A percentile compares a stretch with the other conserved stretches of the same genome.
These are phyloP conservation scores for Apantesis nais DNA, from an alignment of 2,888 invertebrate genomes.

Conservation along the genomic window DNA sequence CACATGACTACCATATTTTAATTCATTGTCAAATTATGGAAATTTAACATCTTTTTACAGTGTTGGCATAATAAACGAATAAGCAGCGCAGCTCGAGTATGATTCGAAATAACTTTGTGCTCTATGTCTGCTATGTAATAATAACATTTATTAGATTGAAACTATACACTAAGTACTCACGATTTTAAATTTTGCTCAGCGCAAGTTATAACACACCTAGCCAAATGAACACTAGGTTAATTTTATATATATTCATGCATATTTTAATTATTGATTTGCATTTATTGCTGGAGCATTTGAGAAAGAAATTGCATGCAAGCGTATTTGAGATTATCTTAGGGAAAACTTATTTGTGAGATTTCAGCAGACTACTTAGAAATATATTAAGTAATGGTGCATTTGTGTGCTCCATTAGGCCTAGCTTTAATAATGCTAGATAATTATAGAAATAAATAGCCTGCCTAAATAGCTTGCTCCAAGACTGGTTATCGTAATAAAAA, in stretches of 20 bases:
- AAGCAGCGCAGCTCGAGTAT: neutral
- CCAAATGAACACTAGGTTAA: constrained; percentile 78
- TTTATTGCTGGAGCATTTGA: constrained; percentile 35
- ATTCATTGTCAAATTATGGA: neutral
- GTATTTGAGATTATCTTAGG: constrained; percentile 27
- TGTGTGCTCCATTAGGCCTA: constrained; percentile 10
- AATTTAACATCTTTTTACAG: too few species aligned
- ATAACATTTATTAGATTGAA: constrained; percentile 36
- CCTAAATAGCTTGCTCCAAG: constrained; percentile 32
- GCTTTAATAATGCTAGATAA: neutral
- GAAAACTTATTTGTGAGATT: constrained; percentile 18
- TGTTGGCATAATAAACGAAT: neutral
- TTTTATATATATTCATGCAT: constrained; percentile 63
- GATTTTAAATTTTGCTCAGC: constrained; percentile 80
- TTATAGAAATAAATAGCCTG: constrained; percentile 30
- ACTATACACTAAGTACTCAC: constrained; percentile 72
- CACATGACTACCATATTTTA: neutral
- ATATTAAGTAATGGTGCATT: constrained; percentile 11
- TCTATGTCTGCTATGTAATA: constrained; percentile 8
- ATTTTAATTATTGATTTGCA: constrained; percentile 32
- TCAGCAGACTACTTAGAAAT: constrained; percentile 35
- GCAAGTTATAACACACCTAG: constrained; percentile 81
- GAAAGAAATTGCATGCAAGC: constrained; percentile 57
- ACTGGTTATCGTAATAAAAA: constrained; percentile 12
- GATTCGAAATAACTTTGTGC: neutral